These are phyloP conservation scores for Pocillopora grandis DNA, from an alignment of 92 coral and sea anemone species.

Conservation along the genomic window DNA sequence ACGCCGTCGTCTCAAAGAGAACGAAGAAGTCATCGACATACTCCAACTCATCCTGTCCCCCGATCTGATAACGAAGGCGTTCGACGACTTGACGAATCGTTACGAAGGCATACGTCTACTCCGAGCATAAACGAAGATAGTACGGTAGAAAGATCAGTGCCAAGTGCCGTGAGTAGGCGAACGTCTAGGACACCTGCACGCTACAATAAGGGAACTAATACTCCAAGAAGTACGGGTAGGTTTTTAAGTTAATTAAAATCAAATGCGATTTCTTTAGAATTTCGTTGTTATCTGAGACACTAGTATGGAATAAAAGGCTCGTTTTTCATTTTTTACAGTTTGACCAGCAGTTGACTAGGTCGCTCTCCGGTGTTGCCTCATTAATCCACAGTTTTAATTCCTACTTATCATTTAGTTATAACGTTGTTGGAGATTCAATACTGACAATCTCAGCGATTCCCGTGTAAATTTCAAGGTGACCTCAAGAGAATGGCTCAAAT, in stretches of 20 bases:
- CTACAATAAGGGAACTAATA: conserved; percentile 49
- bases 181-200: conserved; percentile 59
- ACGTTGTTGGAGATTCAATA: too few relatives aligned
- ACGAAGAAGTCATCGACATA: conserved; percentile 77
- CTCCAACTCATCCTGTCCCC: conserved; percentile 68
- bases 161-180: conserved; percentile 48
- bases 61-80: conserved; percentile 70
- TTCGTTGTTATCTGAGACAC: background rate
- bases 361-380: too few relatives aligned
- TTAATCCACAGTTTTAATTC: too few relatives aligned
- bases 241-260: background rate
- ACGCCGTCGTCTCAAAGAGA: conserved; percentile 79
- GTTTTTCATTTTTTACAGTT: too few relatives aligned
- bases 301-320: background rate
- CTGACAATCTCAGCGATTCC: too few relatives aligned
- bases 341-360: too few relatives aligned
- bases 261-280: background rate
- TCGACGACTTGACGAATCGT: conserved; percentile 67
- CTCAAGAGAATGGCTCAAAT: background rate
- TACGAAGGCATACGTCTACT: conserved; percentile 73
- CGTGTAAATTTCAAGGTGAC: too few relatives aligned
- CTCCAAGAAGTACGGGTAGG: conserved; percentile 47
- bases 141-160: conserved; percentile 46
- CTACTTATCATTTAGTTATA: too few relatives aligned
- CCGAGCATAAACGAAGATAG: conserved; percentile 70